Base-by-base conservation (phyloP, 2,113 vertebrate genomes). In the Brachypodius melanocephalos region DNA sequence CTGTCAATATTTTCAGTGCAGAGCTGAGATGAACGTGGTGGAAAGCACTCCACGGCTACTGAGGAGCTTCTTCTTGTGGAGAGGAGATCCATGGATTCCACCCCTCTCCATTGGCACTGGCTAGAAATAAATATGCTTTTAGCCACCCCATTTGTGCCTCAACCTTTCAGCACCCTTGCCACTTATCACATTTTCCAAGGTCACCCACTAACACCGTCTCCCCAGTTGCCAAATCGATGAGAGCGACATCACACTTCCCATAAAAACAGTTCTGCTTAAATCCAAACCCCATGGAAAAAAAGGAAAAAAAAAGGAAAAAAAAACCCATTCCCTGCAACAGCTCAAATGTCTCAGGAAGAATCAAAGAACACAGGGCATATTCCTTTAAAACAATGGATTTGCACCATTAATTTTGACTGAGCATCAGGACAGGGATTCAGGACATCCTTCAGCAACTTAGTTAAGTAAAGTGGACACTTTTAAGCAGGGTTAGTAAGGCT, bases 161-260 rank as follows among this genome's bases (percentile, higher is more conserved):
- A 96, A 85, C 95, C 95, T 97, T 97, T 97, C 97, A 97, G 96
- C 97, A 97, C 95, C 93, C 95, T 97, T 96, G 91, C 97, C 96
- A 97, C 96, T 97, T 97, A 97, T 96, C 97, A 97, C 97, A 89
- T 97, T 97, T 97, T 96, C 86, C 96, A 97, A 97, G 97, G 97
- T 97, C 97, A 96, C 92, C 95, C 95, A 95, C 96, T 94, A 89
- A 96, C 96, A 92, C 68, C 2, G 0, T 90, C 95, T 97, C 95
- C 95, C 96, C 95, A 88, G 85, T 82, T 86, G 91, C 96, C 95
- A 80, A 97, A 96, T 97, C 94, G n/a, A 97, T 97, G 95, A 4
- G 8, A 95, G 88, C 88, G 88, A 88, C 89, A 96, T 96, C 96
- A 95, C 96, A 97, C 97, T 89, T 97, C 79, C 90, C 80, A 93